A percentile compares a stretch with the other conserved stretches of the same genome.
These are phyloP conservation scores for Mirza zaza DNA, from an alignment of 2,113 vertebrate genomes.

Conservation along the genomic window DNA sequence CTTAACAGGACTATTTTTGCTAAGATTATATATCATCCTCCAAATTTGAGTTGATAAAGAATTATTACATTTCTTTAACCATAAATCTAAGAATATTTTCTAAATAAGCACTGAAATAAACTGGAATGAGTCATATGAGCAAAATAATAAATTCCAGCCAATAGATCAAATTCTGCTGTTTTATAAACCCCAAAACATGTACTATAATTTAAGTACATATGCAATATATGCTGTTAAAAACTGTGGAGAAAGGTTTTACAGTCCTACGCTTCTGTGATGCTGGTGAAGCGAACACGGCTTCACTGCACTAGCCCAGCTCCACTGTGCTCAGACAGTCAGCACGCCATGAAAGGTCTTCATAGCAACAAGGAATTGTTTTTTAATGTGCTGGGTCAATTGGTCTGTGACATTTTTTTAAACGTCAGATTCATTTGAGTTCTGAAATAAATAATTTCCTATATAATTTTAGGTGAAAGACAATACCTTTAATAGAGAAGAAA, in stretches of 20 bases:
- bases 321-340: not conserved
- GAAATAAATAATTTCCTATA: slow-evolving; percentile 17
- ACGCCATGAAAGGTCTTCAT: not conserved
- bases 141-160: not conserved
- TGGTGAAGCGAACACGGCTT: not conserved
- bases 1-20: not conserved
- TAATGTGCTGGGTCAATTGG: not conserved
- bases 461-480: slow-evolving; percentile 93
- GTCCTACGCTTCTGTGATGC: not conserved
- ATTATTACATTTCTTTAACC: slow-evolving; percentile 7
- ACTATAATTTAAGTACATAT: not conserved
- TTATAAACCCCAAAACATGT: not conserved
- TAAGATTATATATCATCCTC: not conserved
- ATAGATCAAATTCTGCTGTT: not conserved
- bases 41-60: not conserved
- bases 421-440: not conserved
- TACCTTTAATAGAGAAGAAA: slow-evolving; percentile 94
- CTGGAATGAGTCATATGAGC: not conserved
- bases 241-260: not conserved
- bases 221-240: not conserved
- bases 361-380: not conserved
- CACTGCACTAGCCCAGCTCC: not conserved
- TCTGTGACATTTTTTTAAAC: not conserved
- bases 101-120: not conserved
- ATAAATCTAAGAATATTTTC: not conserved